These are phyloP conservation scores for Chrysolina haemoptera DNA, from an alignment of 2,888 invertebrate species.

Conservation along the genomic window DNA sequence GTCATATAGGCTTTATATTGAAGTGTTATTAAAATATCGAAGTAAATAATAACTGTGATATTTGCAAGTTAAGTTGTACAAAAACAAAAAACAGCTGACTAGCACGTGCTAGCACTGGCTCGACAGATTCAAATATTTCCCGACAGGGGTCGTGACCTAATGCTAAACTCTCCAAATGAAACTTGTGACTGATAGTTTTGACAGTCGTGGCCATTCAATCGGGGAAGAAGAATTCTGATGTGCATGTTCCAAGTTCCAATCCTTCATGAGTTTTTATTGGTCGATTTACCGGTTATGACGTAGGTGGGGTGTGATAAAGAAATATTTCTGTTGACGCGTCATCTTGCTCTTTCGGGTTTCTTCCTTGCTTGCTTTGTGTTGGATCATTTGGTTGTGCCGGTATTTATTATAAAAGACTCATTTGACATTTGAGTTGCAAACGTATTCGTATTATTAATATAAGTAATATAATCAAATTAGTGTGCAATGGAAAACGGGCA, in stretches of 20 bases:
- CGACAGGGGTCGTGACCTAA: no score
- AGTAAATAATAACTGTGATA: no score
- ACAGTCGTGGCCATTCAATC: background rate
- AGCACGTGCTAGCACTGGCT: no score
- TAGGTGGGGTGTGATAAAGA: background rate
- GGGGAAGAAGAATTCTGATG: background rate
- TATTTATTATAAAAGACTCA: background rate
- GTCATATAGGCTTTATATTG: no score
- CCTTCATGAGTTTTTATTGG: background rate
- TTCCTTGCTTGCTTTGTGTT: conserved; percentile 11
- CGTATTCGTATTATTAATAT: no score
- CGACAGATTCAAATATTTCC: no score
- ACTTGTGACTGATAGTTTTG: no score
- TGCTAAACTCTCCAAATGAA: no score
- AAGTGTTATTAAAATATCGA: no score
- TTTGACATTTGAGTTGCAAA: no score
- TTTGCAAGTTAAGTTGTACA: no score
- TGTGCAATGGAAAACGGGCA: conserved; percentile 83
- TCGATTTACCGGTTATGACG: conserved; percentile 16
- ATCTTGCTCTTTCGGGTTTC: conserved; percentile 13
- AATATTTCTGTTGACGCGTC: background rate
- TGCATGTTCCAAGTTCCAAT: background rate
- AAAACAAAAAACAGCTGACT: no score
- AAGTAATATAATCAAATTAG: conserved; percentile 66
- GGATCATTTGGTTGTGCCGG: background rate